These are phyloP conservation scores for Callospermophilus lateralis DNA, from an alignment of 2,113 vertebrate species.

Conservation along the genomic window DNA sequence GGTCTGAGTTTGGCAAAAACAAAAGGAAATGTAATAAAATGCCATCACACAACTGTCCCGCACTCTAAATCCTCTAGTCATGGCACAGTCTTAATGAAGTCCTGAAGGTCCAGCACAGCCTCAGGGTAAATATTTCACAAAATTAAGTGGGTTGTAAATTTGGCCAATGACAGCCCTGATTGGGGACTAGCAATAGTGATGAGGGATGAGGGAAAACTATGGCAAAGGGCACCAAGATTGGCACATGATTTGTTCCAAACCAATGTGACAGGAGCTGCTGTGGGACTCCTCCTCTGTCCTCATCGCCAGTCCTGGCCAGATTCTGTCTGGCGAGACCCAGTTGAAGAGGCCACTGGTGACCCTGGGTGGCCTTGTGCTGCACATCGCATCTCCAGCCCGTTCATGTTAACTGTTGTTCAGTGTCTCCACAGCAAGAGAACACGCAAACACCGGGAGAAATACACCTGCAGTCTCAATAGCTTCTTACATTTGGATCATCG, in stretches of 20 bases:
- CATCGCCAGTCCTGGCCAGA: not conserved
- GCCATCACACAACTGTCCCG: not conserved
- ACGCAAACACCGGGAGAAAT: not conserved
- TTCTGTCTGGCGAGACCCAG: not conserved
- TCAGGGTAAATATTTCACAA: not conserved
- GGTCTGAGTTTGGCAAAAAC: not conserved
- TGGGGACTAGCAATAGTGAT: not conserved
- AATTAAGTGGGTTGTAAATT: not conserved
- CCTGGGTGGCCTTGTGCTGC: not conserved
- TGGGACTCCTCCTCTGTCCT: not conserved
- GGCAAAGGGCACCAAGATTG: not conserved
- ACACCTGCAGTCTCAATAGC: not conserved
- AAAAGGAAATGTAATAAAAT: not conserved
- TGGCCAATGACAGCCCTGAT: not conserved
- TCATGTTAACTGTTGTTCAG: not conserved
- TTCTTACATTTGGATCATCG: not conserved
- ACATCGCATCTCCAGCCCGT: not conserved
- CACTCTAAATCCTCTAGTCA: not conserved
- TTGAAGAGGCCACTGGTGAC: constrained; percentile 8
- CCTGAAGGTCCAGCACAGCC: not conserved
- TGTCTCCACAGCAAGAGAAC: constrained; percentile 25
- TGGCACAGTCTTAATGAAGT: not conserved
- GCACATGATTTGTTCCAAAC: not conserved
- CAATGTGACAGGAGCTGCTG: not conserved
- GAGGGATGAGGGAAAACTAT: not conserved